Percentiles rank a stretch among this genome's conserved stretches.
These are phyloP conservation scores for Mythimna ferrago DNA, from an alignment of 2,888 invertebrate species.

Conservation along the genomic window DNA sequence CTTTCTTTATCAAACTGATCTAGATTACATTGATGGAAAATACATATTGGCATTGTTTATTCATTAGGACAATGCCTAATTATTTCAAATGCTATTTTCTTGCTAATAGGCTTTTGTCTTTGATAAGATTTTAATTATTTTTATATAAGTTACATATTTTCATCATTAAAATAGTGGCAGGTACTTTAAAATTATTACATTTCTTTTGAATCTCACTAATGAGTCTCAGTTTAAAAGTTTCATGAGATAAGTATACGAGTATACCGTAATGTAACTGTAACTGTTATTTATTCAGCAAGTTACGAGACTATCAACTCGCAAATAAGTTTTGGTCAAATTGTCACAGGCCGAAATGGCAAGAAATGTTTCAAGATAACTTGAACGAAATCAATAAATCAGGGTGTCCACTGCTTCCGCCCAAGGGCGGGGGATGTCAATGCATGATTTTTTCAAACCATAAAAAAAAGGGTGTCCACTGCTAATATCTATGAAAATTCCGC, in stretches of 20 bases:
- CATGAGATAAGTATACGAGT: not conserved
- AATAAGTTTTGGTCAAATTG: not conserved
- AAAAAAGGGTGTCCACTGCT: no score
- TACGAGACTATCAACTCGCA: not conserved
- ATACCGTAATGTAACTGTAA: not conserved
- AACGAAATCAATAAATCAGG: not conserved
- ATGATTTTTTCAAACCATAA: no score
- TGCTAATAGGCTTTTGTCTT: not conserved
- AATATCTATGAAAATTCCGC: no score
- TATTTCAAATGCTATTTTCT: not conserved
- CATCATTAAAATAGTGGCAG: not conserved
- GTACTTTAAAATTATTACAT: not conserved
- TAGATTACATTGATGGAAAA: conserved; percentile 34
- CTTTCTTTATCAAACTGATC: conserved; percentile 32
- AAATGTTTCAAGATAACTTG: not conserved
- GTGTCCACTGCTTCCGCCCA: no score
- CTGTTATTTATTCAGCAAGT: not conserved
- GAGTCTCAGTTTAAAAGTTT: not conserved
- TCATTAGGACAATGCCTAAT: not conserved
- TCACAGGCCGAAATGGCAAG: not conserved
- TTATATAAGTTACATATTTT: not conserved
- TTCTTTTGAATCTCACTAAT: not conserved
- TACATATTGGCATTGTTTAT: conserved; percentile 11
- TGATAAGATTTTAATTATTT: not conserved
- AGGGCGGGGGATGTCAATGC: no score